A percentile compares a stretch with the other conserved stretches of the same genome.
Evolutionary conservation across 2,888 invertebrate species (phyloP).

Genomic region (Acronicta leporina): DNA sequence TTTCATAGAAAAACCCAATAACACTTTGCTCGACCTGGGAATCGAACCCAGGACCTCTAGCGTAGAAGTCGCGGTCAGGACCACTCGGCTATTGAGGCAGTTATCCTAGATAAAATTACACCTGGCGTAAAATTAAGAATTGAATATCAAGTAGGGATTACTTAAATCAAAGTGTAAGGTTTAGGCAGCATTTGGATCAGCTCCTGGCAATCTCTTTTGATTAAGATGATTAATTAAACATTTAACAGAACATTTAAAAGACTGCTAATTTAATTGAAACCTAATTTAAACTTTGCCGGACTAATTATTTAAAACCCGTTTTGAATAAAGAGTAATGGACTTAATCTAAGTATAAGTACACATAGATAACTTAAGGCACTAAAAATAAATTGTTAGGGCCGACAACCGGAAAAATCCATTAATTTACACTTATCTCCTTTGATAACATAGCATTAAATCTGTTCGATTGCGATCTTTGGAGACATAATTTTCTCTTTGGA

Average conservation of each 20-base stretch:
- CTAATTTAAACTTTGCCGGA: neutral
- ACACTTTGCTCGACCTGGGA: too few species aligned
- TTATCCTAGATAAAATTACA: too few species aligned
- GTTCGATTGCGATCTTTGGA: constrained; percentile 54
- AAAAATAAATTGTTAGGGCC: constrained; percentile 37
- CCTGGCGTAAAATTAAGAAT: neutral
- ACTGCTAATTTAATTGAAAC: neutral
- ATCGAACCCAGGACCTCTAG: too few species aligned
- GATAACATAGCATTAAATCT: constrained; percentile 55
- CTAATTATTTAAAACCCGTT: neutral
- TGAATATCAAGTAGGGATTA: neutral
- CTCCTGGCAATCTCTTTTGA: neutral
- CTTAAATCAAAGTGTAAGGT: neutral
- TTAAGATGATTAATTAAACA: constrained; percentile 1
- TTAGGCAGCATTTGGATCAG: neutral
- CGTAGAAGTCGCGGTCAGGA: too few species aligned
- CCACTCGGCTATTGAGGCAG: too few species aligned
- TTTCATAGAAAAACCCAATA: too few species aligned
- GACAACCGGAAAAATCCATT: constrained; percentile 51
- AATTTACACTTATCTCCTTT: constrained; percentile 49
- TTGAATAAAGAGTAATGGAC: constrained; percentile 9
- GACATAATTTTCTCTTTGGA: constrained; percentile 54
- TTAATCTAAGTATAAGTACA: constrained; percentile 8
- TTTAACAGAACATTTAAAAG: neutral
- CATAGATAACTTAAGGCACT: constrained; percentile 15